These are phyloP conservation scores for Alethe castanea DNA, from an alignment of 2,113 vertebrate genomes.

Conservation along the genomic window DNA sequence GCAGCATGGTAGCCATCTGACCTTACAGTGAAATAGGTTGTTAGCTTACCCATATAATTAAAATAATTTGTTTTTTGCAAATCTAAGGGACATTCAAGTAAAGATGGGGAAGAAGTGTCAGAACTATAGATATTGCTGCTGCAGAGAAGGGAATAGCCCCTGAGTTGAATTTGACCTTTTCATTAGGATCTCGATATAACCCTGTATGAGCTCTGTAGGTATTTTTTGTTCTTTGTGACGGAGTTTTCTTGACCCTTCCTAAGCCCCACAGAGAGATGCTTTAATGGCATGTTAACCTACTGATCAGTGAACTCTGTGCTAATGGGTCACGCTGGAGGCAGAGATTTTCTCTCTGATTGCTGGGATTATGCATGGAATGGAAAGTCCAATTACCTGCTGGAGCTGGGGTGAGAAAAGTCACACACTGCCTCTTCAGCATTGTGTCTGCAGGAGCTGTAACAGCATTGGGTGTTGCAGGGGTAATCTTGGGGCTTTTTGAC, in stretches of 20 bases:
- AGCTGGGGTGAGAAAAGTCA: conserved; percentile 30
- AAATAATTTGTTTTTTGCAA: neutral
- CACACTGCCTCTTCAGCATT: neutral
- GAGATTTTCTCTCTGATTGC: conserved; percentile 50
- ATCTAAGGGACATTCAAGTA: neutral
- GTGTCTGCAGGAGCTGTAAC: neutral
- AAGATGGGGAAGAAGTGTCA: neutral
- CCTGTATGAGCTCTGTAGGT: neutral
- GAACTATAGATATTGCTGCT: neutral
- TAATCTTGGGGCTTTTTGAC: neutral
- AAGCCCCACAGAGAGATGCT: conserved; percentile 12
- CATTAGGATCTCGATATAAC: neutral
- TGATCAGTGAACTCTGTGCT: conserved; percentile 52
- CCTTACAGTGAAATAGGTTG: neutral
- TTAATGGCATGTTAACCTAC: conserved; percentile 21
- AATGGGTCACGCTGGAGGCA: conserved; percentile 21
- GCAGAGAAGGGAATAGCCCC: neutral
- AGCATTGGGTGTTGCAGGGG: neutral
- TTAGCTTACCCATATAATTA: neutral
- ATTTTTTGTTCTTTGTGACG: conserved; percentile 1
- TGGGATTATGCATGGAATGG: conserved; percentile 39
- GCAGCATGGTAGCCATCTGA: neutral
- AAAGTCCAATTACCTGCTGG: conserved; percentile 52
- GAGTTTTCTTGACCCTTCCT: conserved; percentile 44
- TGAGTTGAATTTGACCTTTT: neutral